Evolutionary conservation across 2,797 vertebrate genomes (phyloP).

Genomic region (Falco peregrinus): DNA sequence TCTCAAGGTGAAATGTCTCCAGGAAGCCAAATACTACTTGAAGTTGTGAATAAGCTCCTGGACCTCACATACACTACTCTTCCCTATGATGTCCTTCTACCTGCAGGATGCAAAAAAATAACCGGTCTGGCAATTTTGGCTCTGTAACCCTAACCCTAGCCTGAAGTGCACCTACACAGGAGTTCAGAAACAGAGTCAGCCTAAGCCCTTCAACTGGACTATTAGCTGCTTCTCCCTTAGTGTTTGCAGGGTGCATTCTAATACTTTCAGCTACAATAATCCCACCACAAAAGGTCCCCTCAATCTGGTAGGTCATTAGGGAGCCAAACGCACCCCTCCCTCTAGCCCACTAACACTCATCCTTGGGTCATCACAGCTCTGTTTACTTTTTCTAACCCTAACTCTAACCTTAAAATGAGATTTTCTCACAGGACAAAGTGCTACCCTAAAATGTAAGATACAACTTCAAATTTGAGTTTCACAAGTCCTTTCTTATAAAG

Average conservation of each 20-base stretch:
- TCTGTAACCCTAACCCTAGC: neutral
- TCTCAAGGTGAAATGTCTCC: neutral
- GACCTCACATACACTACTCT: neutral
- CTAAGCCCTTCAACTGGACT: neutral
- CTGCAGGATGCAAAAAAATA: neutral
- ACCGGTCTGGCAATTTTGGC: neutral
- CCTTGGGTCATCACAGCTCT: neutral
- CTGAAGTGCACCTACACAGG: neutral
- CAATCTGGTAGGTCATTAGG: neutral
- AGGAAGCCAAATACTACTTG: neutral
- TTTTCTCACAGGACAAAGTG: neutral
- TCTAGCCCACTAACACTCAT: neutral
- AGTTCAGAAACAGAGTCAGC: neutral
- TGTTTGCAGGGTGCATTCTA: neutral
- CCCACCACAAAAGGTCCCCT: neutral
- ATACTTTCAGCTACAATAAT: neutral
- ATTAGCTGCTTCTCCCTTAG: neutral
- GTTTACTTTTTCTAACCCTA: neutral
- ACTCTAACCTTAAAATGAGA: neutral
- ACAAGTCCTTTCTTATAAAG: neutral
- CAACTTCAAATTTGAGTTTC: neutral
- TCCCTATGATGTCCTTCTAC: neutral
- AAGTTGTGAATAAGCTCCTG: neutral
- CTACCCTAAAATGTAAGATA: neutral
- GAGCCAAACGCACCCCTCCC: neutral